These are phyloP conservation scores for Moxostoma hubbsi DNA, from an alignment of 2,797 vertebrate species.

Conservation along the genomic window DNA sequence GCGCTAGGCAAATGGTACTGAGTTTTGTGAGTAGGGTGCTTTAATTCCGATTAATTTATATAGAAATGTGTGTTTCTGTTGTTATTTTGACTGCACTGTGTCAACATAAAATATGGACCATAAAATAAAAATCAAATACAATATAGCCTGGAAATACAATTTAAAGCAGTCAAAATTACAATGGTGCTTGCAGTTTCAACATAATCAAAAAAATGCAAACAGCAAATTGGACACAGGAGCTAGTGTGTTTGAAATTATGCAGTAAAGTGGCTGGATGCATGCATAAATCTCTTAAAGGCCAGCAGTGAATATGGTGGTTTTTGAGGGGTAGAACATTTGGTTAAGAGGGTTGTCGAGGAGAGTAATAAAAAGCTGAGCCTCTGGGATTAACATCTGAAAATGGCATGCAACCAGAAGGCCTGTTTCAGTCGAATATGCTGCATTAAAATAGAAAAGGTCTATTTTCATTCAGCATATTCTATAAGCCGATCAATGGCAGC, in stretches of 20 bases:
- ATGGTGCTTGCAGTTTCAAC: conserved; percentile 4
- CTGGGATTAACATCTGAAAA: conserved; percentile 18
- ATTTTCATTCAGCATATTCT: neutral
- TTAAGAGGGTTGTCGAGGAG: conserved; percentile 27
- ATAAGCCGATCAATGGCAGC: neutral
- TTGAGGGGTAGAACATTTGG: conserved; percentile 22
- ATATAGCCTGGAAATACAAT: conserved; percentile 45
- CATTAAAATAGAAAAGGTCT: neutral
- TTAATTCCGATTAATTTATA: too few species aligned
- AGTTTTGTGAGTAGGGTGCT: too few species aligned
- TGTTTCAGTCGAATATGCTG: neutral
- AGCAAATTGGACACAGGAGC: conserved; percentile 27
- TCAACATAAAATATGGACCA: too few species aligned
- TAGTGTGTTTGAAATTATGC: conserved; percentile 39
- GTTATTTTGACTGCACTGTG: conserved; percentile 45
- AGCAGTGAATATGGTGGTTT: conserved; percentile 41
- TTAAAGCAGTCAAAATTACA: neutral
- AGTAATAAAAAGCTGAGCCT: conserved; percentile 31
- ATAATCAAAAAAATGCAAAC: conserved; percentile 41
- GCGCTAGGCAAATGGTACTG: too few species aligned
- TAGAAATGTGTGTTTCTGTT: neutral
- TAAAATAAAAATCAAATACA: neutral
- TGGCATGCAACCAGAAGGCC: conserved; percentile 12
- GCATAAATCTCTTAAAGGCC: conserved; percentile 32
- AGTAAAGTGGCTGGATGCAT: conserved; percentile 37